A percentile compares a stretch with the other conserved stretches of the same genome.
Conservation (phyloP, 2,797 vertebrate genomes). For the Tangara arthus region DNA sequence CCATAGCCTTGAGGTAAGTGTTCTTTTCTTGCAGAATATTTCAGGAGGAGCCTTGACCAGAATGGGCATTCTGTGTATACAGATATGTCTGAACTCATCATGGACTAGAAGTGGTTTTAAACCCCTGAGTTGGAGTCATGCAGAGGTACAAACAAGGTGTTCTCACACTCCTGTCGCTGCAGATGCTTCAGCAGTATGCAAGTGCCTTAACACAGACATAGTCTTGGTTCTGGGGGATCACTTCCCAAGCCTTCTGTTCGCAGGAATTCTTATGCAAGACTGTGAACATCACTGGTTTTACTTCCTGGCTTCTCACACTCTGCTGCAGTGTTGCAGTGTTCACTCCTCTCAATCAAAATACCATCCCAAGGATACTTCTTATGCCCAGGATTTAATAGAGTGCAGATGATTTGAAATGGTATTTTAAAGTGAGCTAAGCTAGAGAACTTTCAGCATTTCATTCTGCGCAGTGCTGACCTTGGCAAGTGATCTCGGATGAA, state of each 20-base stretch:
- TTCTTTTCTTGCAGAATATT: not conserved
- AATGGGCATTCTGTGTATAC: not conserved
- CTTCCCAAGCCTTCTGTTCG: not conserved
- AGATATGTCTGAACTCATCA: not conserved
- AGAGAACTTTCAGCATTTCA: not conserved
- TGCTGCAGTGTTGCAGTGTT: not conserved
- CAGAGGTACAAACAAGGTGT: not conserved
- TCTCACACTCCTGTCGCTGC: not conserved
- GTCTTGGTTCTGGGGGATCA: not conserved
- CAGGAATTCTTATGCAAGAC: not conserved
- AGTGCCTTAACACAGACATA: not conserved
- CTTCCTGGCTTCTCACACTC: not conserved
- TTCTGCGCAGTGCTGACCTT: not conserved
- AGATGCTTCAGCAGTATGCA: not conserved
- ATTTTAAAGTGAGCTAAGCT: not conserved
- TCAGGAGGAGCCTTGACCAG: not conserved
- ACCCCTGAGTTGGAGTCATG: accelerated
- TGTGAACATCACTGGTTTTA: accelerated
- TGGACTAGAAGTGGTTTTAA: not conserved
- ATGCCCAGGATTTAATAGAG: not conserved
- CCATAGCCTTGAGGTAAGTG: not conserved
- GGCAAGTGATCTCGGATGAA: not conserved
- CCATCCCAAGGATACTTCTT: not conserved
- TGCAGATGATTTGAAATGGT: not conserved
- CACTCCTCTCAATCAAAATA: not conserved